These are phyloP conservation scores for Cenopis cana DNA, from an alignment of 2,888 invertebrate species.

Conservation along the genomic window DNA sequence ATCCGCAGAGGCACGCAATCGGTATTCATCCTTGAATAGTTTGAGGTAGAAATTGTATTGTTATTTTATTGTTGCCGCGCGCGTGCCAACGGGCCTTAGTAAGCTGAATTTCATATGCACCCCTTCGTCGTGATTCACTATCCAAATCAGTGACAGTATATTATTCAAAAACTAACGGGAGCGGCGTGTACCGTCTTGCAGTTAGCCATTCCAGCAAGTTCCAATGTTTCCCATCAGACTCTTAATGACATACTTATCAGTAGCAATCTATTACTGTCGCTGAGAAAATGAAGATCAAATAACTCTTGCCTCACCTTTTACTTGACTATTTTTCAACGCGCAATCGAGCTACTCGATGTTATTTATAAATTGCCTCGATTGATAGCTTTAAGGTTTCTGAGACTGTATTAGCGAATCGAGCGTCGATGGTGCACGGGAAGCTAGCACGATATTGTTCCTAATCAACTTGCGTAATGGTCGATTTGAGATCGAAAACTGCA, in stretches of 20 bases:
- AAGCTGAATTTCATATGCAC: conserved; percentile 28
- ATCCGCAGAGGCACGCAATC: conserved; percentile 66
- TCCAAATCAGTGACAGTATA: conserved; percentile 14
- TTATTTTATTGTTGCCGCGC: conserved; percentile 52
- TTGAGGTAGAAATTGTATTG: conserved; percentile 67
- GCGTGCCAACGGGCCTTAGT: conserved; percentile 54
- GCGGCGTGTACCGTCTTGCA: conserved; percentile 3
- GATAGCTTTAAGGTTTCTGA: conserved; percentile 17
- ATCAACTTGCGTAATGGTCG: conserved; percentile 25
- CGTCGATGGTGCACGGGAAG: conserved; percentile 14
- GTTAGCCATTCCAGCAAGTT: conserved; percentile 33
- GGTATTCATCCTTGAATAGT: conserved; percentile 77
- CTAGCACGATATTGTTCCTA: conserved; percentile 36
- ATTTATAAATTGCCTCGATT: conserved; percentile 25
- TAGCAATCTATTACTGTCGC: conserved; percentile 40
- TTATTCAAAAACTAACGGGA: conserved; percentile 4
- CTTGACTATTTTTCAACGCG: conserved; percentile 31
- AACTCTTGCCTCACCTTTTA: conserved; percentile 33
- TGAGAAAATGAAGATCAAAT: conserved; percentile 40
- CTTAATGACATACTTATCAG: conserved; percentile 39
- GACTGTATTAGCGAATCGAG: conserved; percentile 28
- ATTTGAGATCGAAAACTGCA: conserved; percentile 37
- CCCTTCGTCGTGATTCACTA: conserved; percentile 35
- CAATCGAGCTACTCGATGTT: conserved; percentile 18
- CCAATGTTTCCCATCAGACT: conserved; percentile 34